Evolutionary conservation across 2,888 invertebrate genomes (phyloP).

Genomic region (Phanerotoma sp.): DNA sequence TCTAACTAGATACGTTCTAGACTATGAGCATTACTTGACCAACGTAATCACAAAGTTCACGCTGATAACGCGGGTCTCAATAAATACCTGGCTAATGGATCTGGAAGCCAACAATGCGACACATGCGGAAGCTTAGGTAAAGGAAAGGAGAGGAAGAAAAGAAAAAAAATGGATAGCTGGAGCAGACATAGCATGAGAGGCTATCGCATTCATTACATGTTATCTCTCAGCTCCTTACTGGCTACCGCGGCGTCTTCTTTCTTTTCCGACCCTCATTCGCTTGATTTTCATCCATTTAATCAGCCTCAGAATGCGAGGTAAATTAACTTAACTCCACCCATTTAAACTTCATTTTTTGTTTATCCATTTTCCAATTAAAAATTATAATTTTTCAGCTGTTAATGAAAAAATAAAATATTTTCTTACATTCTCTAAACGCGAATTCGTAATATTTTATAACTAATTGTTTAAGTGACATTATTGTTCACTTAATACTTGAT

Average conservation of each 20-base stretch:
- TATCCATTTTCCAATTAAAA: no score
- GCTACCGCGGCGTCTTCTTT: constrained; percentile 35
- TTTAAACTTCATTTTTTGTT: neutral
- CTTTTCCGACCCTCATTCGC: neutral
- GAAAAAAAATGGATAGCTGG: constrained; percentile 9
- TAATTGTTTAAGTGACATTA: no score
- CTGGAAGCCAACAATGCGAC: constrained; percentile 26
- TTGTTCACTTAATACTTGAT: no score
- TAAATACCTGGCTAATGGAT: constrained; percentile 27
- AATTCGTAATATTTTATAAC: no score
- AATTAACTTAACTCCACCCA: neutral
- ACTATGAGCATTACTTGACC: neutral
- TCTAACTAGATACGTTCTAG: neutral
- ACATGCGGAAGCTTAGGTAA: constrained; percentile 22
- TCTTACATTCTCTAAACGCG: no score
- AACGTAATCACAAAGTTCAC: constrained; percentile 22
- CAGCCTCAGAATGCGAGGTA: neutral
- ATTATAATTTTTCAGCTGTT: neutral
- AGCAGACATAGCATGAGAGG: constrained; percentile 27
- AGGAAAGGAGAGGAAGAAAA: constrained; percentile 6
- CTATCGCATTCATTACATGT: constrained; percentile 50
- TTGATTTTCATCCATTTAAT: constrained; percentile 18
- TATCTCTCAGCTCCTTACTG: constrained; percentile 42
- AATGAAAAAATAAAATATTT: no score
- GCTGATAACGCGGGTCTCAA: constrained; percentile 22